These are phyloP conservation scores for Amblyraja radiata DNA, from an alignment of 2,797 vertebrate genomes.

Conservation along the genomic window DNA sequence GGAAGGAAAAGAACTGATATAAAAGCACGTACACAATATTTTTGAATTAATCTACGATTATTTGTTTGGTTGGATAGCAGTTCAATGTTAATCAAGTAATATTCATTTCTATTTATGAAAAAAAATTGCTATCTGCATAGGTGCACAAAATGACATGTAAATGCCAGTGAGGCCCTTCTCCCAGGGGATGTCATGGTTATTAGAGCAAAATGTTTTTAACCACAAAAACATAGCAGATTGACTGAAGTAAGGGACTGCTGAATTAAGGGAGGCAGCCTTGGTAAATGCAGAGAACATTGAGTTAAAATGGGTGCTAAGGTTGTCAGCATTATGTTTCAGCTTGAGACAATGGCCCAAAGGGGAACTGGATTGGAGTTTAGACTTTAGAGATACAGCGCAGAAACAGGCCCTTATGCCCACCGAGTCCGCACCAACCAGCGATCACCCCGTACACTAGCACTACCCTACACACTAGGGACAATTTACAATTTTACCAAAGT, in stretches of 20 bases:
- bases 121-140: neutral
- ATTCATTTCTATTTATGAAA: neutral
- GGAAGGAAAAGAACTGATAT: neutral
- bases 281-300: neutral
- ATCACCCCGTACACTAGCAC: too few relatives aligned
- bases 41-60: neutral
- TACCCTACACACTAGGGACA: too few relatives aligned
- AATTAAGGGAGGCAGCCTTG: neutral
- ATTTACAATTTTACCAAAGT: too few relatives aligned
- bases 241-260: neutral
- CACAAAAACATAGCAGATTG: neutral
- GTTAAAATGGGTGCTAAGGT: neutral
- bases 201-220: neutral
- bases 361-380: too few relatives aligned
- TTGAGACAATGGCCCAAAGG: neutral
- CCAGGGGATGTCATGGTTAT: neutral
- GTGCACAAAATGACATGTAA: neutral
- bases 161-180: neutral
- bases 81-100: neutral
- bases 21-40: neutral
- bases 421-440: too few relatives aligned
- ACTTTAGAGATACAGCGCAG: too few relatives aligned
- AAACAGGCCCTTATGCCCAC: too few relatives aligned
- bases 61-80: neutral
- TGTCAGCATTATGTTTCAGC: neutral